These are phyloP conservation scores for Dione juno DNA, from an alignment of 2,888 invertebrate species.

Conservation along the genomic window DNA sequence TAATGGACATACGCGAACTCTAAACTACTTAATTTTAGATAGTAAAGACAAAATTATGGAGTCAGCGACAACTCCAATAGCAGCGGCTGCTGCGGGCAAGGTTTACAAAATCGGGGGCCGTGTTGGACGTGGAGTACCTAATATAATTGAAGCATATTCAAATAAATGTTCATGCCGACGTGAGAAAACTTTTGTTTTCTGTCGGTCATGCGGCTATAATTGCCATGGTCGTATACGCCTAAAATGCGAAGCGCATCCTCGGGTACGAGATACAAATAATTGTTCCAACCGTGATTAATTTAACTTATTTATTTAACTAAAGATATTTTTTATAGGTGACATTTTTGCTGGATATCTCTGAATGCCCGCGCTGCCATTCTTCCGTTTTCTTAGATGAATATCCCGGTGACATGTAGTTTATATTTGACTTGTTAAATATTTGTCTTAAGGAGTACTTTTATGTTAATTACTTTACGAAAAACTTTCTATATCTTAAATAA, in stretches of 20 bases:
- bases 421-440: conserved; percentile 10
- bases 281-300: conserved; percentile 13
- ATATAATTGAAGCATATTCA: conserved; percentile 57
- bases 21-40: neutral
- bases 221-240: conserved; percentile 76
- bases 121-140: conserved; percentile 72
- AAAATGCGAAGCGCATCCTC: conserved; percentile 70
- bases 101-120: conserved; percentile 57
- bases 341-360: conserved; percentile 75
- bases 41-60: conserved; percentile 50
- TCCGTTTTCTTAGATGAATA: conserved; percentile 72
- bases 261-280: conserved; percentile 57
- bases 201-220: conserved; percentile 74
- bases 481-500: neutral
- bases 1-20: neutral
- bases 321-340: conserved; percentile 67
- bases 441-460: conserved; percentile 3
- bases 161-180: conserved; percentile 71
- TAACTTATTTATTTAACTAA: conserved; percentile 7
- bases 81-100: conserved; percentile 70
- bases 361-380: conserved; percentile 78
- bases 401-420: conserved; percentile 44
- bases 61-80: conserved; percentile 63
- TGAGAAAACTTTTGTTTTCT: conserved; percentile 73
- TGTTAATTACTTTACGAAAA: neutral